Evolutionary conservation across 2,797 vertebrate species (phyloP).

Genomic region (Myripristis jacobus): DNA sequence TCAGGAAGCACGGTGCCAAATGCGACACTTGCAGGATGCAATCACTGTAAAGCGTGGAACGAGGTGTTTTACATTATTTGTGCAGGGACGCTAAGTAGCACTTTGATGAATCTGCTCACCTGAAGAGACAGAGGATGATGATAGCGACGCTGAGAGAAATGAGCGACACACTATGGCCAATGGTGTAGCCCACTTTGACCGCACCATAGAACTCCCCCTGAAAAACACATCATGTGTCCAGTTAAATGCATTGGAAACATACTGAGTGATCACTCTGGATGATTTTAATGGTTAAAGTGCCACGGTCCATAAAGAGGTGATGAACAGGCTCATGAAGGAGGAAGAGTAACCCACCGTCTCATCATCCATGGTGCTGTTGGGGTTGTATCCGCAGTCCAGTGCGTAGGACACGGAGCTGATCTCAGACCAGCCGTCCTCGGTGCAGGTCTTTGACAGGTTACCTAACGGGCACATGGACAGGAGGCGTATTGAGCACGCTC

Average conservation of each 20-base stretch:
- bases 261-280: not conserved
- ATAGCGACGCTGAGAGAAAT: conserved; percentile 89
- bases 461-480: conserved; percentile 77
- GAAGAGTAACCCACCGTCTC: conserved; percentile 60
- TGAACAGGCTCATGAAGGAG: not conserved
- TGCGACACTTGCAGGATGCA: conserved; percentile 1
- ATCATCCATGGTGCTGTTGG: conserved; percentile 76
- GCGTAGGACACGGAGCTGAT: conserved; percentile 81
- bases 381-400: conserved; percentile 86
- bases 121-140: conserved; percentile 83
- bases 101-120: conserved; percentile 69
- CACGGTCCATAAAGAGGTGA: too few species aligned
- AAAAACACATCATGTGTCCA: conserved; percentile 21
- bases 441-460: conserved; percentile 92
- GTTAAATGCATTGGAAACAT: conserved; percentile 13
- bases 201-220: conserved; percentile 84
- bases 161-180: conserved; percentile 94
- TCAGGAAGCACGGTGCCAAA: conserved; percentile 16
- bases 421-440: conserved; percentile 85
- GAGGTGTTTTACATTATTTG: conserved; percentile 35
- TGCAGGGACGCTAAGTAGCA: conserved; percentile 11
- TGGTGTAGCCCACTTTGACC: conserved; percentile 93
- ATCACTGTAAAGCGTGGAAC: conserved; percentile 33
- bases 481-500: not conserved
- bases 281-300: not conserved